These are phyloP conservation scores for Glaucomys volans DNA, from an alignment of 2,113 vertebrate genomes.

Conservation along the genomic window DNA sequence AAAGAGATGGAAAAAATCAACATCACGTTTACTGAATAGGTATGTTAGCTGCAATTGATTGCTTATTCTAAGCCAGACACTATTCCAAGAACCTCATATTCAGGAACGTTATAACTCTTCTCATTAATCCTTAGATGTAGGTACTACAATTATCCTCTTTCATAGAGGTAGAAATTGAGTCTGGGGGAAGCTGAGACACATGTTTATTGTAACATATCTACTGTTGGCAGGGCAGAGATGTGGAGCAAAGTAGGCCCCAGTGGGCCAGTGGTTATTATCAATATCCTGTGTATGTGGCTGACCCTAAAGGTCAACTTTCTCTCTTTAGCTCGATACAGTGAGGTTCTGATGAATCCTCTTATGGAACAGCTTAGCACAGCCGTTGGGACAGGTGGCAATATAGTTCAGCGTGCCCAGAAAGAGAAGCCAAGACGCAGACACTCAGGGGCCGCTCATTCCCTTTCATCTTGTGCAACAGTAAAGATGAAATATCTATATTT, in stretches of 20 bases:
- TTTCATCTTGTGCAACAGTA: conserved; percentile 56
- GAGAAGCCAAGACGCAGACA: neutral
- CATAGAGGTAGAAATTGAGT: neutral
- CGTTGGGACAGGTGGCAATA: conserved; percentile 37
- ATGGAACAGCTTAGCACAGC: neutral
- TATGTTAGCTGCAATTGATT: neutral
- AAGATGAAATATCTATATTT: conserved; percentile 64
- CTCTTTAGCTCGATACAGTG: neutral
- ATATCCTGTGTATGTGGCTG: neutral
- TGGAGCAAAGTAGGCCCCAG: neutral
- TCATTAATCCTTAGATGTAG: neutral
- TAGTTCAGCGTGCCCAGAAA: neutral
- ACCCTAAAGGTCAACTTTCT: neutral
- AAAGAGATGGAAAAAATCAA: neutral
- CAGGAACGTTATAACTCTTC: neutral
- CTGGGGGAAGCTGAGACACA: neutral
- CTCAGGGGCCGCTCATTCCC: neutral
- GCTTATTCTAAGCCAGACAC: neutral
- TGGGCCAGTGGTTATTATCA: neutral
- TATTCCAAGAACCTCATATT: neutral
- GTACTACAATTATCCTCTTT: neutral
- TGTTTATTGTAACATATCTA: neutral
- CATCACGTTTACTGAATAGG: neutral
- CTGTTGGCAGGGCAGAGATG: neutral
- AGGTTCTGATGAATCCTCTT: neutral